Evolutionary conservation across 2,113 vertebrate genomes (phyloP), one percentile per base, ranked within the genome.

Genomic region (Tonatia bakeri): DNA sequence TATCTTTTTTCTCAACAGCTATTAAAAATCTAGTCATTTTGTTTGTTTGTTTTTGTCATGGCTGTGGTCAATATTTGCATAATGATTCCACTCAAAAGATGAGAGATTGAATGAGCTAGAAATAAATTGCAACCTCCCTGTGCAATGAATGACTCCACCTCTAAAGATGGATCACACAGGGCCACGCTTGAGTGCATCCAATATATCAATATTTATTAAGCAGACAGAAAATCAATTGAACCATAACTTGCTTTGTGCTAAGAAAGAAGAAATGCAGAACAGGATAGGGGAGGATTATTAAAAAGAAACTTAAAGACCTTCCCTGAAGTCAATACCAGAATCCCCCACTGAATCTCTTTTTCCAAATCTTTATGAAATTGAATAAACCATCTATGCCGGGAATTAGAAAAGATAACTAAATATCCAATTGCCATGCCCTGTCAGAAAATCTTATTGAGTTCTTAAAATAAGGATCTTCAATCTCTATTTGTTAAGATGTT

Each of bases 131-230:
- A 97, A 97, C 90, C 92, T 97, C 96, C 83, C 90, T 97, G 83
- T 70, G 97, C 97, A 98, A 98, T 2, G 16, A 94, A 98, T 3
- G 16, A 94, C 70, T 96, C 97, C 96, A 97, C 91, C 87, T 98
- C 98, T 98, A 97, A 97, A 97, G 98, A 98, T 91, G 77, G 97
- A 98, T 98, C 97, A 98, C 95, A 79, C 50, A 94, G 54, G 90
- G 83, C 92, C 92, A 97, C 94, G 96, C 92, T 96, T 95, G 90
- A 82, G 92, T 98, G 97, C 96, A 98, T 94, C 92, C 95, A 97
- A 98, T 98, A 97, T 94, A 98, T 98, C 98, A 98, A 98, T 98
- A 98, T 98, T 98, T 98, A 98, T 98, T 98, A 98, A 97, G 85
- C n/a, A 98, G 98, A 98, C 97, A 98, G 96, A 98, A 98, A 98